Evolutionary conservation across 1,140 invertebrate species (phyloP).

Genomic region (Mycetomoellerius zeteki): DNA sequence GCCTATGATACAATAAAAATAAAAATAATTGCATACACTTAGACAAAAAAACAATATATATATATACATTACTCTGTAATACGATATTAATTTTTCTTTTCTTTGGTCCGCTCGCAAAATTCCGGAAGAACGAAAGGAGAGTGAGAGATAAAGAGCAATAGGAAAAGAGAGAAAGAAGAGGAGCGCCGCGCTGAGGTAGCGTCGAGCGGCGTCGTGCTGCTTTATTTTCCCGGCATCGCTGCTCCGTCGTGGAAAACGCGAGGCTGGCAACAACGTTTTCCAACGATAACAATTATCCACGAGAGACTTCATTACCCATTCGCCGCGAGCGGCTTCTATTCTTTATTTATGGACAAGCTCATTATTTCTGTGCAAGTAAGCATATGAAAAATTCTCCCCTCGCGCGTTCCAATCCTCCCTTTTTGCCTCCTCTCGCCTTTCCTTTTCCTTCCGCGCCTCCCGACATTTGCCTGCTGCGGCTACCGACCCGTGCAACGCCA

Average conservation of each 20-base stretch:
- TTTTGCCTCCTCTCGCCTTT: constrained; percentile 60
- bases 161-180: not conserved
- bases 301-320: constrained; percentile 86
- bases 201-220: constrained; percentile 35
- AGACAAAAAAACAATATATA: not conserved
- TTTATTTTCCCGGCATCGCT: constrained; percentile 69
- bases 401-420: constrained; percentile 67
- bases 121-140: constrained; percentile 24
- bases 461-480: constrained; percentile 44
- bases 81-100: constrained; percentile 58
- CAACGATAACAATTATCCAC: constrained; percentile 85
- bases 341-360: constrained; percentile 87
- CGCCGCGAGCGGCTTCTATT: constrained; percentile 83
- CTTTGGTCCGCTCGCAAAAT: constrained; percentile 25
- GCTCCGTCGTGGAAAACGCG: constrained; percentile 74
- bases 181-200: constrained; percentile 32
- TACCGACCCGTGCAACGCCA: constrained; percentile 63
- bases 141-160: not conserved
- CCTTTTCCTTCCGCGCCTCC: constrained; percentile 43
- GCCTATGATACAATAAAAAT: too few species aligned
- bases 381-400: constrained; percentile 85
- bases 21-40: too few species aligned
- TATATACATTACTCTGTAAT: not conserved
- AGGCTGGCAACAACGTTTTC: constrained; percentile 77
- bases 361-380: constrained; percentile 87